phyloP scores from a whole-genome alignment of 1,140 invertebrate species.

The Chymomyza costata region DNA sequence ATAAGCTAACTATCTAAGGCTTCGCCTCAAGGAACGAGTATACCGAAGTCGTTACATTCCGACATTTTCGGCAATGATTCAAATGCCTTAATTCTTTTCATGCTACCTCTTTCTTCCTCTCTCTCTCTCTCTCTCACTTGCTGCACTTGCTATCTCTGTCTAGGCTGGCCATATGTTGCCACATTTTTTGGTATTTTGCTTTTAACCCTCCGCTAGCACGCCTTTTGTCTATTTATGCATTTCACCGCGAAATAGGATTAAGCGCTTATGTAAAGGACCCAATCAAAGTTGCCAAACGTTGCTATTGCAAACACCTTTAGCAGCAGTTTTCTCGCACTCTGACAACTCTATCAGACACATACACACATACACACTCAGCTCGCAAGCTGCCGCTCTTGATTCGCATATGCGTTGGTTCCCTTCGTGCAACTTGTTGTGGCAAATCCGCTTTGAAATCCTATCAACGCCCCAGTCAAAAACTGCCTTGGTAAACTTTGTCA shows the following conservation, averaged over 20 bases:
- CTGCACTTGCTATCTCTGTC: constrained; percentile 14
- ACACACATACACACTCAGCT: constrained; percentile 43
- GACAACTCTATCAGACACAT: constrained; percentile 7
- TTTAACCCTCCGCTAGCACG: constrained; percentile 5
- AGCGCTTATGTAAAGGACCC: constrained; percentile 72
- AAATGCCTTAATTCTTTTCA: constrained; percentile 33
- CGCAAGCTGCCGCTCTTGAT: constrained; percentile 11
- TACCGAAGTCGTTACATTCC: no score
- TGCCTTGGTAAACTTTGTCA: no score
- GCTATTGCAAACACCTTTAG: background rate
- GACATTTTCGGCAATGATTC: no score
- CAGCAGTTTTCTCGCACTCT: no score
- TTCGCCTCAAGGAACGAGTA: no score
- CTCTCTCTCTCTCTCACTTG: background rate
- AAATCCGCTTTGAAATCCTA: constrained; percentile 67
- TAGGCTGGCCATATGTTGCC: constrained; percentile 43
- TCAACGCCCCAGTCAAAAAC: constrained; percentile 24
- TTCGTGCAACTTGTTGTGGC: constrained; percentile 10
- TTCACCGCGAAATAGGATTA: constrained; percentile 74
- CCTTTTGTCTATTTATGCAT: constrained; percentile 72
- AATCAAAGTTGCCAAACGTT: constrained; percentile 61
- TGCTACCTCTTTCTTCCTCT: constrained; percentile 7
- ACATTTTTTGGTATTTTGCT: constrained; percentile 2
- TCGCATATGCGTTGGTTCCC: constrained; percentile 59
- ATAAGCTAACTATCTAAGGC: no score